These are phyloP conservation scores for Oncorhynchus masou DNA, from an alignment of 2,113 vertebrate genomes.

Conservation along the genomic window DNA sequence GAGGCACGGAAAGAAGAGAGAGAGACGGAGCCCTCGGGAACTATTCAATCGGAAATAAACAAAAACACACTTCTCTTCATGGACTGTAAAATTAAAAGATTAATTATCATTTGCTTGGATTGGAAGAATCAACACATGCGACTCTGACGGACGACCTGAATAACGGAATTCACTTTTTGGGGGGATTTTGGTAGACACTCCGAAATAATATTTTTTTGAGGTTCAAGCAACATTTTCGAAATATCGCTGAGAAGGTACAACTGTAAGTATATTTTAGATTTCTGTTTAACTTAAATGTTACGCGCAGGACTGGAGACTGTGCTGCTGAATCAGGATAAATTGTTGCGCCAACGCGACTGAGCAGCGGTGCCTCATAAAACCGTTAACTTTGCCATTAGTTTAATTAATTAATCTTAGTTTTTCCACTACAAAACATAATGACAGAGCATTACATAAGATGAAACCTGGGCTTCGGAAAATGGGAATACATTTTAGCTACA, in stretches of 20 bases:
- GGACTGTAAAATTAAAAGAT: conserved; percentile 71
- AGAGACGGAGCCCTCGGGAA: conserved; percentile 46
- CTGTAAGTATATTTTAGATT: conserved; percentile 48
- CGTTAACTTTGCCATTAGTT: no score
- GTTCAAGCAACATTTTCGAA: conserved; percentile 48
- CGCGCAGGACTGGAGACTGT: no score
- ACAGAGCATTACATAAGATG: no score
- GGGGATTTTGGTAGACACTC: conserved; percentile 33
- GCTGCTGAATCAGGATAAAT: no score
- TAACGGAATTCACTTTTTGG: conserved; percentile 30
- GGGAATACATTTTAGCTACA: neutral
- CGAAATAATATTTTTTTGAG: conserved; percentile 40
- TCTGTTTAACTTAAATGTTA: neutral
- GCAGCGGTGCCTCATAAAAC: no score
- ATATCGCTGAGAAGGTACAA: conserved; percentile 33
- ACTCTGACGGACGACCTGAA: conserved; percentile 44
- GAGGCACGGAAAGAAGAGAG: conserved; percentile 12
- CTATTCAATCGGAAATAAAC: conserved; percentile 32
- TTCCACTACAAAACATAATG: neutral
- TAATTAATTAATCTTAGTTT: neutral
- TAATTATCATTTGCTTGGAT: conserved; percentile 51
- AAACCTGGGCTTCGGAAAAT: neutral
- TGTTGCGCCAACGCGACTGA: no score
- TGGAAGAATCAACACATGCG: conserved; percentile 43
- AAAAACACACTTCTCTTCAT: conserved; percentile 15